Evolutionary conservation across 2,113 vertebrate genomes (phyloP), one percentile per base, ranked within the genome.

Genomic region (Neotragus pygmaeus): DNA sequence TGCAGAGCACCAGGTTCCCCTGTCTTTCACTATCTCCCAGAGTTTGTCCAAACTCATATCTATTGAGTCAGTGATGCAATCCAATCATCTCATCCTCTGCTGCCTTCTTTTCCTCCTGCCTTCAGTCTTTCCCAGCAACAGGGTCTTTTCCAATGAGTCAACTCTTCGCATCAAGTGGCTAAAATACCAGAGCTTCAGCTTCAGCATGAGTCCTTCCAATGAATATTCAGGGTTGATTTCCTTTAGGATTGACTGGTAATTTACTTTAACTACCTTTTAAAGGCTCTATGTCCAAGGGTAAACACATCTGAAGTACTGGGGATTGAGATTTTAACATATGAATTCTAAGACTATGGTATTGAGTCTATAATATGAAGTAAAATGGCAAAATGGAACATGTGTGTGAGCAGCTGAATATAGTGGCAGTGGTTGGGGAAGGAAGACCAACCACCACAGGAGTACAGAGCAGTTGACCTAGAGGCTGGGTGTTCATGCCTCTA

Each of bases 401-500:
- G 6, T 70, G 0, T 58, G 13, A 75, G 14, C 21, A 88, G 8
- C 43, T 90, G 57, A 83, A 27, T 39, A 45, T 11, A 7, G 7
- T 47, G 16, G n/a, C 5, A 19, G n/a, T n/a, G 9, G 7, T 9
- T 82, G 6, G 12, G 47, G 47, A 33, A 60, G 36, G 8, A n/a
- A 53, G 13, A 39, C 2, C 51, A 51, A 23, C 2, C 17, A 6
- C 8, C 7, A 55, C 1, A 10, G 53, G 62, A 58, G 5, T 39
- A 12, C 1, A 36, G 19, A 28, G 6, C 14, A 77, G 5, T 28
- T 55, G 3, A 25, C 16, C 8, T 25, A 4, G 36, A 66, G 19
- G 27, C 16, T 7, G 4, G 13, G 8, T 2, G 16, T 25, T 9
- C 5, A 78, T 6, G 33, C 27, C 51, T 2, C 4, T 53, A 23